Conservation (phyloP, 92 coral and sea anemone species). For the Phenganax marumi region DNA sequence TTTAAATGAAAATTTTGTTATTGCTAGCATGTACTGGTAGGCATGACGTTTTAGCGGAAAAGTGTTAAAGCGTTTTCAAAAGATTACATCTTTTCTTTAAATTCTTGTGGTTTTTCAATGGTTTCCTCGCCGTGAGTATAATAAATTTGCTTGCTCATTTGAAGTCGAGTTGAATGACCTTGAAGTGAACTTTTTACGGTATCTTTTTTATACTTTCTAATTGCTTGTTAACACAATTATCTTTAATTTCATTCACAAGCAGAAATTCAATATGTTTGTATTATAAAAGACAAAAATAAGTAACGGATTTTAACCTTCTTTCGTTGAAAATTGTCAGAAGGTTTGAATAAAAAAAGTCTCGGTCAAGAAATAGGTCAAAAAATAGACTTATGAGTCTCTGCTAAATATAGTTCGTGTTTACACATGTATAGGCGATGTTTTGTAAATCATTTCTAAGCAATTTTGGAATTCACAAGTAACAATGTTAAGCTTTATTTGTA, state of each 20-base stretch:
- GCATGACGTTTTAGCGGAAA: neutral
- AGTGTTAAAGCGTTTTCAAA: neutral
- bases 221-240: no score
- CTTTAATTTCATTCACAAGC: no score
- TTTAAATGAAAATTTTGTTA: neutral
- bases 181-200: no score
- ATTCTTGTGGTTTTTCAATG: neutral
- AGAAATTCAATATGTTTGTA: no score
- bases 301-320: no score
- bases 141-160: neutral
- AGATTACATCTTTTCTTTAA: neutral
- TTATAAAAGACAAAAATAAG: no score
- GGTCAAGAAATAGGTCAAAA: neutral
- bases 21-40: neutral
- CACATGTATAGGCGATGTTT: neutral
- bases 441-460: neutral
- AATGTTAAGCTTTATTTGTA: neutral
- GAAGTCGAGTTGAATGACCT: neutral
- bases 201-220: no score
- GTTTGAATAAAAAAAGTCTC: no score
- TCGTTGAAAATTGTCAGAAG: no score
- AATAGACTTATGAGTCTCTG: neutral
- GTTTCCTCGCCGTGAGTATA: neutral
- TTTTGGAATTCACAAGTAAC: neutral
- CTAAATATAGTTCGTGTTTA: neutral